A percentile compares a stretch with the other conserved stretches of the same genome.
phyloP scores from a whole-genome alignment of 2,797 vertebrate genomes.

The Toxotes lorentzi region DNA sequence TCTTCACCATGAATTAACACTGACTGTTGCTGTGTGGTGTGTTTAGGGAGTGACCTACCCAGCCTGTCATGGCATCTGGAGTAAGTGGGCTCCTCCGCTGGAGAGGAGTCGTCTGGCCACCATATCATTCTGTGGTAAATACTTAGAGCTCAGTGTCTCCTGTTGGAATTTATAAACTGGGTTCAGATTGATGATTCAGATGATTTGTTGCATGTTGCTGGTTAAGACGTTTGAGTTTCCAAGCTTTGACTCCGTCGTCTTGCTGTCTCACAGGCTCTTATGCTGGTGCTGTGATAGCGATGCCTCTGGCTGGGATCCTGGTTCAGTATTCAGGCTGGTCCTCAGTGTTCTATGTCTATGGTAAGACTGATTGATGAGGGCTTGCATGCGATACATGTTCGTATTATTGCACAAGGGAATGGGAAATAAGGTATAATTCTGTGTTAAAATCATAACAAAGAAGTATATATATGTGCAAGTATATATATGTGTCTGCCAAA shows the following conservation, averaged over 20 bases:
- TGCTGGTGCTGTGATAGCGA: slow-evolving; percentile 95
- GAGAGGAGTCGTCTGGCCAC: slow-evolving; percentile 97
- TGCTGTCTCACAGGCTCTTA: slow-evolving; percentile 89
- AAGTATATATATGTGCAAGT: neutral
- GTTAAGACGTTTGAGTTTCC: neutral
- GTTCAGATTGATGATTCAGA: too few species aligned
- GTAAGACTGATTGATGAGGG: slow-evolving; percentile 80
- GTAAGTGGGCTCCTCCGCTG: slow-evolving; percentile 97
- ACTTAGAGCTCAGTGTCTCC: neutral
- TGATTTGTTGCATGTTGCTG: neutral
- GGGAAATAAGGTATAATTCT: neutral
- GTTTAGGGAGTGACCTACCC: slow-evolving; percentile 96
- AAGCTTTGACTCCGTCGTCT: slow-evolving; percentile 6
- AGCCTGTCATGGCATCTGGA: slow-evolving; percentile 98
- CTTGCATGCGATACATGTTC: neutral
- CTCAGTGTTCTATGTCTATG: slow-evolving; percentile 97
- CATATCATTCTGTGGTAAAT: slow-evolving; percentile 95
- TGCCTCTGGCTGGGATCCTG: slow-evolving; percentile 95
- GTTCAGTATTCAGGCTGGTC: slow-evolving; percentile 98
- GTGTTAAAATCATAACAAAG: neutral
- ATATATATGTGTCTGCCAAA: neutral
- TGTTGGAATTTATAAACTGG: neutral
- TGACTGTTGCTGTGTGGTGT: slow-evolving; percentile 41
- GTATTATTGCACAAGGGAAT: neutral
- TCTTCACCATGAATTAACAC: neutral